A percentile compares a stretch with the other conserved stretches of the same genome.
These are phyloP conservation scores for Elephantulus edwardii DNA, from an alignment of 2,113 vertebrate species.

Conservation along the genomic window DNA sequence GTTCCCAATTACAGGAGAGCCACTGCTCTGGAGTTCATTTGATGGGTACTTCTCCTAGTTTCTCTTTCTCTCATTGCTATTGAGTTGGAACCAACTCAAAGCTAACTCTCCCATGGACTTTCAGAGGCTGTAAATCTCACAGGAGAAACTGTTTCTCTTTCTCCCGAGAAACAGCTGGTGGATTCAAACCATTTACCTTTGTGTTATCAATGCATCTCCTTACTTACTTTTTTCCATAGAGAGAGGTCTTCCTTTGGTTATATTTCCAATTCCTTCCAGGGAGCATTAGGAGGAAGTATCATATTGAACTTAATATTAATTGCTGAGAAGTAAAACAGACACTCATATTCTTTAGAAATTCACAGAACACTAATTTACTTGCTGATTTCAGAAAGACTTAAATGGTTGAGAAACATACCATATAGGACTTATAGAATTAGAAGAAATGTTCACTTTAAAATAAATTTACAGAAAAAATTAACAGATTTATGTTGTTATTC, in stretches of 20 bases:
- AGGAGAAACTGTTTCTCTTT: too few relatives aligned
- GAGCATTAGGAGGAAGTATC: background rate
- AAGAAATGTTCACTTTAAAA: background rate
- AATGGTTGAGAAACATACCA: background rate
- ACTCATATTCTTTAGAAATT: background rate
- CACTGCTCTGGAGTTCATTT: too few relatives aligned
- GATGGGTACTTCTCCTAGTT: too few relatives aligned
- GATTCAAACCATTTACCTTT: too few relatives aligned
- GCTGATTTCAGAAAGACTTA: conserved; percentile 8
- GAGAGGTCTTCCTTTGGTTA: background rate
- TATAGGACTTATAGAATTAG: background rate
- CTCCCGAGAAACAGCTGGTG: too few relatives aligned
- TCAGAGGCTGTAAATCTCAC: too few relatives aligned
- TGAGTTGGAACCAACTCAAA: too few relatives aligned
- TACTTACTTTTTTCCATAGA: background rate
- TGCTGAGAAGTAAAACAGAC: background rate
- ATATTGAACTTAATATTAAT: background rate
- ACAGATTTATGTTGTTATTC: too few relatives aligned
- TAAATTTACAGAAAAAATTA: background rate
- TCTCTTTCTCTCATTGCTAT: too few relatives aligned
- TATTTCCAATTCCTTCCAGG: background rate
- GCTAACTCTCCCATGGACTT: too few relatives aligned
- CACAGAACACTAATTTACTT: background rate
- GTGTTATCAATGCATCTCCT: too few relatives aligned
- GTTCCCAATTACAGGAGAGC: too few relatives aligned